A percentile compares a stretch with the other conserved stretches of the same genome.
phyloP scores from a whole-genome alignment of 1,140 invertebrate species.

The Orchestia grillus region DNA sequence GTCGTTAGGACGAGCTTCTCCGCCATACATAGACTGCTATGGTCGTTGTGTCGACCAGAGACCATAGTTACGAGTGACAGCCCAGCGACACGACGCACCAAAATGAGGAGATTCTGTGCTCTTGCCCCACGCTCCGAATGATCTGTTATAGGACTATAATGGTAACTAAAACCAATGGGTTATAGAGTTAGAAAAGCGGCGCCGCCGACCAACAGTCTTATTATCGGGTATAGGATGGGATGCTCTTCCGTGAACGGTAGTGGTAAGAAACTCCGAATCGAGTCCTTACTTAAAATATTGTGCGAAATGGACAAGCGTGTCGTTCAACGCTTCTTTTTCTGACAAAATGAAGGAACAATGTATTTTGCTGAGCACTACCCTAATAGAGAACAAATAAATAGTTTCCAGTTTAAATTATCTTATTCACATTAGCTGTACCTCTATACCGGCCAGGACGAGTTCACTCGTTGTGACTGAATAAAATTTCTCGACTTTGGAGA shows the following conservation, averaged over 20 bases:
- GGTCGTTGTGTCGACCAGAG: conserved; percentile 55
- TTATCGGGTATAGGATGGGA: conserved; percentile 20
- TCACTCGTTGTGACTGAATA: too few relatives aligned
- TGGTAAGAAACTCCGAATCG: conserved; percentile 14
- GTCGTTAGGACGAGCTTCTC: conserved; percentile 56
- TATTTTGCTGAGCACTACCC: neutral
- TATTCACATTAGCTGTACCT: too few relatives aligned
- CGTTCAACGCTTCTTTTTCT: neutral
- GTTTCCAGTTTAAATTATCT: too few relatives aligned
- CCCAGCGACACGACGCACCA: conserved; percentile 42
- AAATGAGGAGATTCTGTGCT: conserved; percentile 54
- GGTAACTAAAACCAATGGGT: conserved; percentile 52
- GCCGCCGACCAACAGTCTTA: conserved; percentile 37
- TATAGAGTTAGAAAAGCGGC: conserved; percentile 52
- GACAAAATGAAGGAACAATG: neutral
- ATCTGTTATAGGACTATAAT: conserved; percentile 45
- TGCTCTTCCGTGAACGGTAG: neutral
- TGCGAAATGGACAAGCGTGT: neutral
- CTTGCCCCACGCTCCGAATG: conserved; percentile 28
- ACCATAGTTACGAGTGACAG: conserved; percentile 55
- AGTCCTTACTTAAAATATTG: neutral
- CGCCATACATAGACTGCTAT: conserved; percentile 55
- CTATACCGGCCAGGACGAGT: too few relatives aligned
- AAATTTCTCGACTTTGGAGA: too few relatives aligned
- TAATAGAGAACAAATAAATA: neutral